phyloP scores from a whole-genome alignment of 2,888 invertebrate species.

The Raillietiella orientalis region DNA sequence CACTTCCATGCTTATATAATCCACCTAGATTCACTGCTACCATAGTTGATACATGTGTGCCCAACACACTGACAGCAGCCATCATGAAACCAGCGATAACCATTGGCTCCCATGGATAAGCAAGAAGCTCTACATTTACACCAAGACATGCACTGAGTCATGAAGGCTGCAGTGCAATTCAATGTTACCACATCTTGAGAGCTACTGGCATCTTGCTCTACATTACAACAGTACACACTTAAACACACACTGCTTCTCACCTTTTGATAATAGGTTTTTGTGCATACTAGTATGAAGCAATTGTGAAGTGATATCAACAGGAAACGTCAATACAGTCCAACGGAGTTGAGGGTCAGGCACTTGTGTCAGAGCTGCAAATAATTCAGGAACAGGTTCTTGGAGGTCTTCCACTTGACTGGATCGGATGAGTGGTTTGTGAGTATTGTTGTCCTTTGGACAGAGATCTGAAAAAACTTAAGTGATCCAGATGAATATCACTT shows the following conservation, averaged over 20 bases:
- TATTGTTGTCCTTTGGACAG: slow-evolving; percentile 53
- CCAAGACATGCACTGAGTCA: slow-evolving; percentile 59
- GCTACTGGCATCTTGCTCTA: slow-evolving; percentile 4
- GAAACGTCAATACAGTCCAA: slow-evolving; percentile 50
- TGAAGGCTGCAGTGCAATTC: slow-evolving; percentile 71
- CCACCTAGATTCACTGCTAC: slow-evolving; percentile 53
- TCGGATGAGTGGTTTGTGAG: slow-evolving; percentile 31
- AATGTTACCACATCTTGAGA: slow-evolving; percentile 18
- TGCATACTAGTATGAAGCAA: no score
- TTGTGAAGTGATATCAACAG: slow-evolving; percentile 13
- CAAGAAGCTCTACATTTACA: slow-evolving; percentile 57
- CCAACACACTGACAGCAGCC: slow-evolving; percentile 83
- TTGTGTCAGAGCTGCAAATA: slow-evolving; percentile 48
- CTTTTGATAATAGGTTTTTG: not conserved
- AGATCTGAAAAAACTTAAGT: slow-evolving; percentile 25
- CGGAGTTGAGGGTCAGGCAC: slow-evolving; percentile 37
- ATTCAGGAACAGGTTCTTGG: slow-evolving; percentile 40
- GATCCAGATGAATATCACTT: slow-evolving; percentile 17
- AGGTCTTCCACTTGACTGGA: slow-evolving; percentile 63
- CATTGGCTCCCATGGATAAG: slow-evolving; percentile 44
- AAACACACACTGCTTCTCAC: slow-evolving; percentile 2
- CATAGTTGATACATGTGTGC: slow-evolving; percentile 55
- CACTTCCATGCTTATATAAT: no score
- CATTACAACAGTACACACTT: slow-evolving; percentile 1
- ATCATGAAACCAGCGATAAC: slow-evolving; percentile 40